These are phyloP conservation scores for Procambarus virginalis DNA, from an alignment of 1,140 invertebrate species.

Conservation along the genomic window DNA sequence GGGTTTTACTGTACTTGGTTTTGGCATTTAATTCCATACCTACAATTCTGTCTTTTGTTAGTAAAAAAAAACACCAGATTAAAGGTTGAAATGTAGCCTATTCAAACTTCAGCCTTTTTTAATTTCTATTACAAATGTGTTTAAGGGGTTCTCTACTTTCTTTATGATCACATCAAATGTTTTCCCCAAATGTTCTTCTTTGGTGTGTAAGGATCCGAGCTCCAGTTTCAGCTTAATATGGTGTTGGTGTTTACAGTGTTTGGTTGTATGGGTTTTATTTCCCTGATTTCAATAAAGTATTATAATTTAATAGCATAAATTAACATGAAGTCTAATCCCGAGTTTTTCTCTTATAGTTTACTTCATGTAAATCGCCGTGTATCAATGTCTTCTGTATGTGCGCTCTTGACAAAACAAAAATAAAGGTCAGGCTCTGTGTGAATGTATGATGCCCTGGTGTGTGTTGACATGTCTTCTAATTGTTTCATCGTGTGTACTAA, in stretches of 20 bases:
- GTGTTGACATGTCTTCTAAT: conserved; percentile 49
- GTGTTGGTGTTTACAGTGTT: conserved; percentile 50
- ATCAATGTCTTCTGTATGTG: conserved; percentile 67
- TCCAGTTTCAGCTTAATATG: conserved; percentile 52
- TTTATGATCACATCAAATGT: not conserved
- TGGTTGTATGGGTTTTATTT: conserved; percentile 48
- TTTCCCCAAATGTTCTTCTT: not conserved
- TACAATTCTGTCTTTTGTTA: too few species aligned
- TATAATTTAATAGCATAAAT: conserved; percentile 22
- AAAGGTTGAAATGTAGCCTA: too few species aligned
- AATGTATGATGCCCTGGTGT: conserved; percentile 59
- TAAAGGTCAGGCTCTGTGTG: conserved; percentile 56
- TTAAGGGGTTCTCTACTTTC: too few species aligned
- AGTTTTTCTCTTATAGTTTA: conserved; percentile 67
- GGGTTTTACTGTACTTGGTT: too few species aligned
- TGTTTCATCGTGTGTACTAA: conserved; percentile 55
- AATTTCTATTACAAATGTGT: too few species aligned
- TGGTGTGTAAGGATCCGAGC: conserved; percentile 26
- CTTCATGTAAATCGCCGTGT: conserved; percentile 65
- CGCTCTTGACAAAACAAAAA: conserved; percentile 46
- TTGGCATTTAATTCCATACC: too few species aligned
- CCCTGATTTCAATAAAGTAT: conserved; percentile 27
- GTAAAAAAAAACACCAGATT: too few species aligned
- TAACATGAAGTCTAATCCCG: conserved; percentile 57
- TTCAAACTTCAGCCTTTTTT: too few species aligned